Percentiles rank a stretch among this genome's conserved stretches.
phyloP scores from a whole-genome alignment of 2,797 vertebrate genomes.

The Mallotus villosus region DNA sequence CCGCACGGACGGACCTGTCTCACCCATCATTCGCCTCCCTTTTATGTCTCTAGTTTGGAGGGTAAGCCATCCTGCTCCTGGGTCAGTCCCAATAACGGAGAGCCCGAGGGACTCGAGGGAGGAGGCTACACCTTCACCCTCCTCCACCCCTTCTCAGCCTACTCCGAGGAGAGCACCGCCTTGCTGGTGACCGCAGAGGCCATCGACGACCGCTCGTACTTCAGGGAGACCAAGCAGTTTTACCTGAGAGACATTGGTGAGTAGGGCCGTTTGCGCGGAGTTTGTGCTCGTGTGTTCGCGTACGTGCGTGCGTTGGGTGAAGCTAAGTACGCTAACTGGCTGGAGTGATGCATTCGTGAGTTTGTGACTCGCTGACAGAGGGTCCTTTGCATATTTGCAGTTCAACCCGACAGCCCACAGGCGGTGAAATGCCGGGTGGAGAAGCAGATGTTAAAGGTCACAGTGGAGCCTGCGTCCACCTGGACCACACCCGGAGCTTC shows the following conservation, averaged over 20 bases:
- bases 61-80: constrained; percentile 48
- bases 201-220: constrained; percentile 20
- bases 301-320: background rate
- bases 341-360: background rate
- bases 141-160: constrained; percentile 61
- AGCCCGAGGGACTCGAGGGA: background rate
- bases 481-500: constrained; percentile 77
- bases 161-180: constrained; percentile 65
- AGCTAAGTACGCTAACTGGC: background rate
- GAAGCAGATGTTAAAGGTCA: constrained; percentile 44
- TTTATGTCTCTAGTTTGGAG: constrained; percentile 45
- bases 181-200: constrained; percentile 67
- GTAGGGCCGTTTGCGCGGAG: constrained; percentile 6
- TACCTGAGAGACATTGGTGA: constrained; percentile 74
- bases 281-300: background rate
- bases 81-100: constrained; percentile 28
- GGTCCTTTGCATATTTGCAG: constrained; percentile 37
- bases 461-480: constrained; percentile 58
- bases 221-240: constrained; percentile 56
- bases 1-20: background rate
- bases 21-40: background rate
- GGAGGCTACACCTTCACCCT: constrained; percentile 58
- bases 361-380: background rate
- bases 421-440: constrained; percentile 42
- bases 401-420: constrained; percentile 60